Conservation (phyloP, 2,113 vertebrate species). For the Bolborhynchus lineola region DNA sequence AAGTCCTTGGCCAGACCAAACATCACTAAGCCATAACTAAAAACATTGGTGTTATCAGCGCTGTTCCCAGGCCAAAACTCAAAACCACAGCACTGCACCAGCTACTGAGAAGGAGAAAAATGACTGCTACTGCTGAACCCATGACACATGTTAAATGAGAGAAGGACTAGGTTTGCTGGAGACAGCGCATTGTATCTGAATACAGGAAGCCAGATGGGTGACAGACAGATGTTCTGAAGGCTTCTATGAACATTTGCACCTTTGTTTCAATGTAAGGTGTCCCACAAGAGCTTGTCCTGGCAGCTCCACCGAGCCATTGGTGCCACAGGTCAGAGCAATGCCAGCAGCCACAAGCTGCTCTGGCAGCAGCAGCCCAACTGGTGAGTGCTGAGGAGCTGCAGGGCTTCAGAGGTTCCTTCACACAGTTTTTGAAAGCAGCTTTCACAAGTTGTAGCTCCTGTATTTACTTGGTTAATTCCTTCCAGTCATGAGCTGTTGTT, state of each 20-base stretch:
- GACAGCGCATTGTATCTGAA: rapidly evolving
- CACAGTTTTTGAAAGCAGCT: not conserved
- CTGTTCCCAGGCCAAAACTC: too few species aligned
- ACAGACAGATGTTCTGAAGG: not conserved
- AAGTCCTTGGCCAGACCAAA: too few species aligned
- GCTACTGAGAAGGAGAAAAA: too few species aligned
- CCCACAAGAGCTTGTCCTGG: not conserved
- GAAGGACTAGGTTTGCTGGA: not conserved
- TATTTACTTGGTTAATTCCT: not conserved
- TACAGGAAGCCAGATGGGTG: not conserved
- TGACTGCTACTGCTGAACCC: too few species aligned
- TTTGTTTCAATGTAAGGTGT: not conserved
- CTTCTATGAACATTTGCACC: not conserved
- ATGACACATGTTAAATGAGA: too few species aligned
- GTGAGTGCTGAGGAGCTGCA: not conserved
- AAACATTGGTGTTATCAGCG: too few species aligned
- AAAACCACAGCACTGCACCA: too few species aligned
- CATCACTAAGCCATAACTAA: too few species aligned
- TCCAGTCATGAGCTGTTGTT: not conserved
- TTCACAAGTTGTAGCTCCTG: not conserved
- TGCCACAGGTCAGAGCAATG: rapidly evolving
- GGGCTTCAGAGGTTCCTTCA: not conserved
- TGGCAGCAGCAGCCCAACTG: rapidly evolving
- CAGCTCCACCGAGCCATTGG: rapidly evolving
- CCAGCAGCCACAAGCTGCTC: not conserved